Evolutionary conservation across 2,113 vertebrate genomes (phyloP), one percentile per base, ranked within the genome.

Genomic region (Papio anubis): DNA sequence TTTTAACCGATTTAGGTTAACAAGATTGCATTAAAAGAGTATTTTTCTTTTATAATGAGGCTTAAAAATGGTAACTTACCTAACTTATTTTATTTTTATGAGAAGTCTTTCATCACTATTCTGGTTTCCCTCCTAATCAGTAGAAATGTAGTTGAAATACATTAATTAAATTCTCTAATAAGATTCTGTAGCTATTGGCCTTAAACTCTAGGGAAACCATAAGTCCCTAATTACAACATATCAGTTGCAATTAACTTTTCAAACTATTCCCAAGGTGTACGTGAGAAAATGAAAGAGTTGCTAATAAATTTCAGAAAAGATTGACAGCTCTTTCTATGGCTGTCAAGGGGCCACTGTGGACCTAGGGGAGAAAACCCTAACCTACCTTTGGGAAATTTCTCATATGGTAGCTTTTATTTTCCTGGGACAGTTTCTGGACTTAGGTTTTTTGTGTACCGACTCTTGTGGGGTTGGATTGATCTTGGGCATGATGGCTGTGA

Each of bases 141-240:
- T 68, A 52, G 97, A 97, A 98, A 97, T 23, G 11, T 83, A 86
- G 87, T 93, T 10, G 21, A 96, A 70, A 97, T 91, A 87, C 21
- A 97, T 98, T 98, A 98, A 98, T 98, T 98, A 98, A 97, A 84
- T 97, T 97, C 59, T 90, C 35, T 96, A 97, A 97, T 92, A 98
- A 96, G 92, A 96, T 97, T 98, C 79, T 96, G n/a, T 64, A 86
- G 90, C 93, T 96, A 85, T 94, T 97, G 97, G 61, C 23, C 90
- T 38, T 72, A 85, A 96, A 93, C 97, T 97, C 97, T 86, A 97
- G 97, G 93, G 98, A 97, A 98, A 98, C 84, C 1, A 0, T 61
- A 95, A 87, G 90, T 95, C 96, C 93, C 76, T 91, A 98, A 95
- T 98, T 98, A 97, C 38, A 97, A 92, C 66, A 93, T 97, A 97